These are phyloP conservation scores for Hemiprocne comata DNA, from an alignment of 2,113 vertebrate species.

Conservation along the genomic window DNA sequence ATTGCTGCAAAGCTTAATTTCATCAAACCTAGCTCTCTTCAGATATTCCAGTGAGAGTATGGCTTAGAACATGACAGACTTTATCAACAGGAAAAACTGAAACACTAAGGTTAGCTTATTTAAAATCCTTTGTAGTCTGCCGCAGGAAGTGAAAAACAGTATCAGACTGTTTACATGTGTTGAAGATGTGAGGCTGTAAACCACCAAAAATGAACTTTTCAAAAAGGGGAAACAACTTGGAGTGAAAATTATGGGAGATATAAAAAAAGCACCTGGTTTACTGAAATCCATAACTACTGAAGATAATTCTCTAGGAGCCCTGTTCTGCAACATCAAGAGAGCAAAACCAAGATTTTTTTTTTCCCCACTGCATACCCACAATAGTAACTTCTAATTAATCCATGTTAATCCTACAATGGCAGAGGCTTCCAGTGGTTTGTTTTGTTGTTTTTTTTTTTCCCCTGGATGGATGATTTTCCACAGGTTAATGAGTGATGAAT, in stretches of 20 bases:
- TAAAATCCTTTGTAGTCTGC: neutral
- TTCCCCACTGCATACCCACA: neutral
- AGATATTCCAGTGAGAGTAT: neutral
- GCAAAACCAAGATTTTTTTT: neutral
- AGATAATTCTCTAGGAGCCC: neutral
- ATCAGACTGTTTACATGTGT: neutral
- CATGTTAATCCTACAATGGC: neutral
- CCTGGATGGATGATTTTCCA: neutral
- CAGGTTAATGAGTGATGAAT: neutral
- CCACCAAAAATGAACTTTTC: neutral
- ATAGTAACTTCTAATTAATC: neutral
- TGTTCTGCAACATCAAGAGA: neutral
- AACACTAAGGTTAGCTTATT: neutral
- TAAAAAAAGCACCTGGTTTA: neutral
- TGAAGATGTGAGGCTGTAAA: neutral
- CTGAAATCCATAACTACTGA: neutral
- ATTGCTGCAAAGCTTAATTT: constrained; percentile 19
- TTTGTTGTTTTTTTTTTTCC: neutral
- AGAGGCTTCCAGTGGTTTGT: neutral
- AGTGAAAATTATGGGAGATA: neutral
- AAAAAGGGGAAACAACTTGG: neutral
- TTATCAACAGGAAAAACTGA: neutral
- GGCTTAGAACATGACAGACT: neutral
- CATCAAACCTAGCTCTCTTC: neutral
- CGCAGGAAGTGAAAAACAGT: neutral